Conservation (phyloP, 2,113 vertebrate species). For the Rhodinocichla rosea region DNA sequence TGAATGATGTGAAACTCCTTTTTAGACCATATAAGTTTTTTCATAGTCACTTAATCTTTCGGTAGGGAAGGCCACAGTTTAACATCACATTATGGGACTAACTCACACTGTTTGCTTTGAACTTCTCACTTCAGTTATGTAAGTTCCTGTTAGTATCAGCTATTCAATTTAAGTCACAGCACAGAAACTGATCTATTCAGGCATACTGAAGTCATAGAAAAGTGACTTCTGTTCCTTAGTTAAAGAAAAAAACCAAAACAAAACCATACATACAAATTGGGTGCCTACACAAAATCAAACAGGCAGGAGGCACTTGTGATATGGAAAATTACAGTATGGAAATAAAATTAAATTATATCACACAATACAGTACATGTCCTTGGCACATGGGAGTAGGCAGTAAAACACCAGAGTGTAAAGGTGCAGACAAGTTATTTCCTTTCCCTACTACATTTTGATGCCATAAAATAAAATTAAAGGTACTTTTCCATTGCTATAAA, state of each 20-base stretch:
- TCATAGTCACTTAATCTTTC: neutral
- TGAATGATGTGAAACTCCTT: neutral
- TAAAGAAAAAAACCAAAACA: neutral
- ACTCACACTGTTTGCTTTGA: neutral
- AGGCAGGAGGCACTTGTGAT: neutral
- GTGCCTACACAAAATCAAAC: neutral
- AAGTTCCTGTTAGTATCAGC: neutral
- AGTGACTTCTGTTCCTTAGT: neutral
- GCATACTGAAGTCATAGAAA: neutral
- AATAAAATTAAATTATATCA: neutral
- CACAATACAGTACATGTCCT: neutral
- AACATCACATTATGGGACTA: neutral
- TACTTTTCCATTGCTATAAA: neutral
- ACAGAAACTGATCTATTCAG: neutral
- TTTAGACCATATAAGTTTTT: neutral
- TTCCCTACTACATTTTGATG: neutral
- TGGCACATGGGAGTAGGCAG: neutral
- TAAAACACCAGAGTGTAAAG: neutral
- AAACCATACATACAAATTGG: neutral
- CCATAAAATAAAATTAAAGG: constrained; percentile 6
- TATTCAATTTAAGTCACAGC: neutral
- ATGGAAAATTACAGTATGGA: neutral
- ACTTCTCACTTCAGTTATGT: neutral
- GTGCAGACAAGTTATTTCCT: neutral
- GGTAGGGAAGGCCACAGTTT: neutral